Evolutionary conservation across 2,888 invertebrate species (phyloP), one percentile per base, ranked within the genome.

Genomic region (Drosophila phalerata): DNA sequence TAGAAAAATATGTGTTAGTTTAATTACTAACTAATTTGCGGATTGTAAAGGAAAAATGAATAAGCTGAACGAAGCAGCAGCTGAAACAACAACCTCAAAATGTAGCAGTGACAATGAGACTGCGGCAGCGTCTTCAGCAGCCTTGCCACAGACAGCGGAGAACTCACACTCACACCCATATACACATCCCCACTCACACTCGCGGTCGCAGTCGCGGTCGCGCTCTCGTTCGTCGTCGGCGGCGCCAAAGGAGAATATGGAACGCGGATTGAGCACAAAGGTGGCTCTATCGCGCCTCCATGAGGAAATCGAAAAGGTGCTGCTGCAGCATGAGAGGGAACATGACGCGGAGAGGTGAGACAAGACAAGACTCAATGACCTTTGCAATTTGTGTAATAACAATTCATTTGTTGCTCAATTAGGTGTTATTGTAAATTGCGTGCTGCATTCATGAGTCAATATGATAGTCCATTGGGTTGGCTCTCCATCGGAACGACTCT

Each of bases 261-360:
- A 73, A 13, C 69, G 49, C 17, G 85, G 88, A 10, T 72, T 88
- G 0, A 88, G 64, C 67, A 96, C 96, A 11, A 93, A 93, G 88
- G 94, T 94, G 69, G 96, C 97, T 25, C 91, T 97, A 63, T 93
- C 94, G 74, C 95, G 94, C 88, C 93, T 97, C 68, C 94, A 95
- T 82, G 94, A 95, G 81, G 96, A 96, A 90, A 95, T 97, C 77
- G 93, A 94, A 76, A 92, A 92, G 72, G 94, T 95, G 67, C 93
- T 97, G 65, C 92, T 93, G 48, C 95, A 95, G 70, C 95, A 95
- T 90, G 94, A 95, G 91, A 93, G 94, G 78, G 94, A 94, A 73
- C 94, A 93, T 91, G 90, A 92, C 92, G 94, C 93, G 85, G 93
- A 93, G 78, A 94, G 93, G 94, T 94, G 90, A 71, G 86, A 40